A percentile compares a stretch with the other conserved stretches of the same genome.
phyloP scores from a whole-genome alignment of 1,140 invertebrate species.

The Drosophila pseudoobscura region DNA sequence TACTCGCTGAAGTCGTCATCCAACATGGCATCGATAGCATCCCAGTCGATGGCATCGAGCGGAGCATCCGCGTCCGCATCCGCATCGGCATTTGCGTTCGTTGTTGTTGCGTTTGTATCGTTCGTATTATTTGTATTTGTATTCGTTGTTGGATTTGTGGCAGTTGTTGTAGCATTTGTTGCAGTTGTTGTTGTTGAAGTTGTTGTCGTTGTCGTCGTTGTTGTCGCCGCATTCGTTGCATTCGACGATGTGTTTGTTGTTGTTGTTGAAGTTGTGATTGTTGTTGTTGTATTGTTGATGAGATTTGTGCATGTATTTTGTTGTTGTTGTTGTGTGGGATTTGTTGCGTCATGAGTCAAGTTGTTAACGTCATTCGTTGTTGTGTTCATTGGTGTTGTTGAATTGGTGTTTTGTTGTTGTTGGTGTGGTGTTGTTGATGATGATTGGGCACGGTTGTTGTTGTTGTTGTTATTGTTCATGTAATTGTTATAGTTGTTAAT shows the following conservation, averaged over 20 bases:
- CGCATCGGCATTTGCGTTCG: constrained; percentile 33
- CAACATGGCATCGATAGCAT: constrained; percentile 80
- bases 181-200: constrained; percentile 49
- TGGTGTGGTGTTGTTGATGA: constrained; percentile 65
- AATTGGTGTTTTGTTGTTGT: constrained; percentile 44
- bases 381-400: constrained; percentile 51
- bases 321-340: constrained; percentile 51
- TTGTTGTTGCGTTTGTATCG: constrained; percentile 60
- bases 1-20: constrained; percentile 83
- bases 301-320: constrained; percentile 74
- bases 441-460: constrained; percentile 65
- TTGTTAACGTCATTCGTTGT: constrained; percentile 70
- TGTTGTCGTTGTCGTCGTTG: constrained; percentile 62
- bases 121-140: constrained; percentile 56
- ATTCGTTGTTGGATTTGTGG: constrained; percentile 59
- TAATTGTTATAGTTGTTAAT: constrained; percentile 45
- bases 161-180: constrained; percentile 70
- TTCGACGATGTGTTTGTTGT: constrained; percentile 77
- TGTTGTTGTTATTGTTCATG: constrained; percentile 54
- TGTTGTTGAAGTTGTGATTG: constrained; percentile 55
- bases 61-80: constrained; percentile 72
- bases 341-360: constrained; percentile 66
- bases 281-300: constrained; percentile 68
- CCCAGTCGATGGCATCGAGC: constrained; percentile 80
- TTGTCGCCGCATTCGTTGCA: constrained; percentile 68